These are phyloP conservation scores for Notamacropus eugenii DNA, from an alignment of 2,797 vertebrate genomes.

Conservation along the genomic window DNA sequence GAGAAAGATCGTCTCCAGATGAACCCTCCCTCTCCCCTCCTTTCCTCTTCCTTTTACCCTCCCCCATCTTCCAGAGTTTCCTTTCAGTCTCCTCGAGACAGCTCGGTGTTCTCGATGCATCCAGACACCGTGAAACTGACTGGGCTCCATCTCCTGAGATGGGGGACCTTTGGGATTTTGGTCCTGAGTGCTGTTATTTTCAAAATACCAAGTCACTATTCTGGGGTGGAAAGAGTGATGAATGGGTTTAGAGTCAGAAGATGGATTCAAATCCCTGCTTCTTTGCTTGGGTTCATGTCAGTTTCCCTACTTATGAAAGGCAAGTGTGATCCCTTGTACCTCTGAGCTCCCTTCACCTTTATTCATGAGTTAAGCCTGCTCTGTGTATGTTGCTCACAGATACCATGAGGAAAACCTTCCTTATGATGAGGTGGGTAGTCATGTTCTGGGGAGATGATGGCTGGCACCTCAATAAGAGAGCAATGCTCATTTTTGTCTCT, in stretches of 20 bases:
- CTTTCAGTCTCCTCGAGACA: neutral
- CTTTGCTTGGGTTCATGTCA: neutral
- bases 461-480: neutral
- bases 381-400: neutral
- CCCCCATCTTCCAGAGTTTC: neutral
- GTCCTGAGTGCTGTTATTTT: neutral
- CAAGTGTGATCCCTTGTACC: neutral
- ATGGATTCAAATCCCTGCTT: neutral
- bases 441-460: neutral
- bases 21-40: neutral
- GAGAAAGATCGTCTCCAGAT: neutral
- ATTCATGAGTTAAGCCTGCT: neutral
- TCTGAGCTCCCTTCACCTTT: neutral
- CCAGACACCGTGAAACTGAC: neutral
- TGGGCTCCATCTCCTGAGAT: neutral
- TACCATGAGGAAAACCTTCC: neutral
- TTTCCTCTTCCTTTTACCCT: neutral
- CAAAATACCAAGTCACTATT: neutral
- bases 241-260: neutral
- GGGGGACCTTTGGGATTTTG: neutral
- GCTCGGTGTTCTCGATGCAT: neutral
- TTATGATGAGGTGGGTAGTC: neutral
- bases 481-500: neutral
- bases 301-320: neutral
- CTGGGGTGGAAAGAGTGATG: neutral